Conservation (phyloP, 2,888 invertebrate species). For the Cistogaster globosa region DNA sequence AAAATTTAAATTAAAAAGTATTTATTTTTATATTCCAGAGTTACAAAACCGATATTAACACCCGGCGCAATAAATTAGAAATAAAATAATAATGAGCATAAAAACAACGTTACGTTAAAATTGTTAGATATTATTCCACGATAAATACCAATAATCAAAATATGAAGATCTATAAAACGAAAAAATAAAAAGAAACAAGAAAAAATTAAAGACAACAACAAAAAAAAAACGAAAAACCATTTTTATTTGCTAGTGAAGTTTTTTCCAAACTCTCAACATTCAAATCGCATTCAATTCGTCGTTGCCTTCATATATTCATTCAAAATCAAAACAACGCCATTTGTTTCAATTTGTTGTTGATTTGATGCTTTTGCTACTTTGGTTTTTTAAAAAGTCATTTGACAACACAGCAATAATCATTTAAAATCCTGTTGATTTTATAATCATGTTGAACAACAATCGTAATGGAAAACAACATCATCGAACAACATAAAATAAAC, state of each 20-base stretch:
- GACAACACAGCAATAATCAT: conserved; percentile 29
- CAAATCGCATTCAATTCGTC: neutral
- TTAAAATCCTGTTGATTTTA: conserved; percentile 66
- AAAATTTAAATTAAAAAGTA: conserved; percentile 27
- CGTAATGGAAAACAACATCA: conserved; percentile 36
- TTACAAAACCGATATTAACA: conserved; percentile 45
- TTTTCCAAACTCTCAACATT: conserved; percentile 18
- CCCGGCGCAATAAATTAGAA: neutral
- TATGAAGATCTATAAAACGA: neutral
- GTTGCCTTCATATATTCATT: conserved; percentile 1
- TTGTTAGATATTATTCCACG: conserved; percentile 22
- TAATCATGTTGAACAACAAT: conserved; percentile 58
- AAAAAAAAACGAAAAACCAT: conserved; percentile 18
- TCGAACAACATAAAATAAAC: conserved; percentile 7
- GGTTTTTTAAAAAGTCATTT: conserved; percentile 21
- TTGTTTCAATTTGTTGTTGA: conserved; percentile 18
- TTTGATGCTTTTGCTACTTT: neutral
- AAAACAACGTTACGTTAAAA: conserved; percentile 29
- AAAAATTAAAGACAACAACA: neutral
- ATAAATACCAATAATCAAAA: conserved; percentile 31
- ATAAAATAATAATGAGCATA: neutral
- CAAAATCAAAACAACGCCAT: conserved; percentile 37
- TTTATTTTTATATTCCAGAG: conserved; percentile 11
- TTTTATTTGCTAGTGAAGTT: conserved; percentile 18
- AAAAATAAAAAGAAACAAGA: too few relatives aligned